Percentiles rank a stretch among this genome's conserved stretches.
Conservation (phyloP, 2,888 invertebrate genomes). For the Cecidostiba fungosa region DNA sequence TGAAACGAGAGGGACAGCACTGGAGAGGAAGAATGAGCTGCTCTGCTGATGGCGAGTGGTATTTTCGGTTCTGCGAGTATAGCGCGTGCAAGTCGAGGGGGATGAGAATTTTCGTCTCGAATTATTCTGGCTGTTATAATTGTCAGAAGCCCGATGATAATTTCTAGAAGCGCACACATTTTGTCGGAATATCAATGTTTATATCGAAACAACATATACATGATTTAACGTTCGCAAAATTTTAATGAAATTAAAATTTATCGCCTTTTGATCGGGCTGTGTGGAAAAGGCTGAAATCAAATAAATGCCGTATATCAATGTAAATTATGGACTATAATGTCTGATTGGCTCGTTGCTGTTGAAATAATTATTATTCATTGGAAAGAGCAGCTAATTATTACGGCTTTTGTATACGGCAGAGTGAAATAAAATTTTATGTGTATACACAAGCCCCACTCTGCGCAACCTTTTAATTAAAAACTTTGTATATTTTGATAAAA, state of each 20-base stretch:
- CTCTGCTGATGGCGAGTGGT: neutral
- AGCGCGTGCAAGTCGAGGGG: too few species aligned
- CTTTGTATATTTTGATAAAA: too few species aligned
- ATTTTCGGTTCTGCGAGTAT: constrained; percentile 32
- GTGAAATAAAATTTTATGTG: constrained; percentile 10
- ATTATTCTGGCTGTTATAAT: neutral
- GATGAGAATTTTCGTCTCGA: neutral
- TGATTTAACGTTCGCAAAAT: too few species aligned
- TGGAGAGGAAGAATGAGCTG: constrained; percentile 39
- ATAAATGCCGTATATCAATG: neutral
- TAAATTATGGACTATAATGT: neutral
- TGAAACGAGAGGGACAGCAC: constrained; percentile 60
- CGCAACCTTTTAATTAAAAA: too few species aligned
- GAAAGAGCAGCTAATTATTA: too few species aligned
- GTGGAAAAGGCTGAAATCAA: neutral
- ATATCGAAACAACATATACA: neutral
- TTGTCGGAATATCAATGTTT: neutral
- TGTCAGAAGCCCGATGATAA: neutral
- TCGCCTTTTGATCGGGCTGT: neutral
- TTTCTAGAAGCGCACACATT: neutral
- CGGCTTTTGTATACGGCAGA: neutral
- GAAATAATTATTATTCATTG: neutral
- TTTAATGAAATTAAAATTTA: constrained; percentile 16
- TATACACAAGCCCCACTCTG: too few species aligned
- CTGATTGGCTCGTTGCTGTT: neutral